Evolutionary conservation across 2,888 invertebrate genomes (phyloP), one percentile per base, ranked within the genome.

Genomic region (Gryllus longicercus): DNA sequence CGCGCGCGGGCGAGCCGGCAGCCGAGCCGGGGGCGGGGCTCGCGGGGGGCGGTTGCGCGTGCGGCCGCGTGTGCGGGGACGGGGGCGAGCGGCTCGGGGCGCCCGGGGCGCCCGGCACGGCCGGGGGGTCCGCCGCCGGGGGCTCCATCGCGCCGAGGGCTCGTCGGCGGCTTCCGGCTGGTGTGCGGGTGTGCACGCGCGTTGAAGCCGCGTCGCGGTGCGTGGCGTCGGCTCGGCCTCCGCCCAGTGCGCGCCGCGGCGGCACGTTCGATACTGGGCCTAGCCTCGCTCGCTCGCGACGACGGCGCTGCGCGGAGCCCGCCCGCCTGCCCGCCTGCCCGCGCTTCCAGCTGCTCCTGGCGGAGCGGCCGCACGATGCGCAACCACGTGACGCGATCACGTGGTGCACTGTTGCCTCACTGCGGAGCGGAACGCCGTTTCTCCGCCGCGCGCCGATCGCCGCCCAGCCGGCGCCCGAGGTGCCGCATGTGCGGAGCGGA

Each of bases 31-130:
- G 51, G 18, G 63, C 79, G 23, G 75, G 75, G 83, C 21, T 82
- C 83, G 80, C 82, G 80, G 83, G 83, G n/a, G 84, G 83, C 77
- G 84, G 84, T 2, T n/a, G 79, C 23, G 50, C 77, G 51, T n/a
- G 51, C 78, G 23, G 38, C 51, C 11, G 78, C 51, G 4, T 51
- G n/a, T 10, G 25, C 75, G 49, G 80, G 80, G 83, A 82, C 21
- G 84, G 83, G 78, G 84, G 84, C 14, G 16, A 94, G 84, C 90
- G 91, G 84, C 95, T 94, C 84, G 93, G 91, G 85, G 94, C 93
- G 83, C 91, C 90, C 82, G 95, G 90, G 84, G 92, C 88, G 81
- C 88, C 87, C 85, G 87, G 88, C 85, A 80, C 83, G 82, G 83
- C 79, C 82, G 82, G 79, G 75, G 25, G 25, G 25, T 5, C 5